Base-by-base conservation (phyloP, 2,797 vertebrate genomes). In the Salarias fasciatus region DNA sequence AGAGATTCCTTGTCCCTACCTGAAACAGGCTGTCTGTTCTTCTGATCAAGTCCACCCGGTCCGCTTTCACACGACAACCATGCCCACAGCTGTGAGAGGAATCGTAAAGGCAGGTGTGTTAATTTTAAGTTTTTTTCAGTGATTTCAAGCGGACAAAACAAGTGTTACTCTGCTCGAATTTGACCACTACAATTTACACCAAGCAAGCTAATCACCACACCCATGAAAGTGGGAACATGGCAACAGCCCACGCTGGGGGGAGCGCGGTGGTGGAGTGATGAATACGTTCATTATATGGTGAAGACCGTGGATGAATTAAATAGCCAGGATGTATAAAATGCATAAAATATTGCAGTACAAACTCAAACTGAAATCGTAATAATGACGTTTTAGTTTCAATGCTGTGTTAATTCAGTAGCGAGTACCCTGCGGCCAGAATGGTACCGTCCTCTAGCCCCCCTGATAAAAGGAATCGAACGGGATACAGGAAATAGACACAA, bases 181-280 rank as follows among this genome's bases (percentile, higher is more conserved):
- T 79, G 85, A 88, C 86, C 86, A 76, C 86, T 86, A 76, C 84
- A 86, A 62, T 85, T 80, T 91, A 89, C 86, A 82, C 83, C 82
- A 80, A 91, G 87, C 87, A 77, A 77, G 83, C 89, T 92, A 86
- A 89, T 93, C 90, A 92, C 93, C 93, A 94, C 93, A 94, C 93
- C 93, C 93, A 92, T 93, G 90, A 90, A 91, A 91, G 86, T 90
- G 93, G 92, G 92, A 93, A 92, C 92, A 93, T 93, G 87, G 92
- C 92, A 94, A 94, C 93, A 93, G 84, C 68, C 83, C 62, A 64
- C 72, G 33, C 68, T 1, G 62, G 82, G 91, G 92, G 91, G 90
- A 80, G 84, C 11, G 1, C 29, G 5, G n/a, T 2, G 1, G 8
- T 2, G 0, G 14, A 24, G 6, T 3, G 0, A 24, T 29, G 5